These are phyloP conservation scores for Cheilosia scutellata DNA, from an alignment of 2,888 invertebrate species.

Conservation along the genomic window DNA sequence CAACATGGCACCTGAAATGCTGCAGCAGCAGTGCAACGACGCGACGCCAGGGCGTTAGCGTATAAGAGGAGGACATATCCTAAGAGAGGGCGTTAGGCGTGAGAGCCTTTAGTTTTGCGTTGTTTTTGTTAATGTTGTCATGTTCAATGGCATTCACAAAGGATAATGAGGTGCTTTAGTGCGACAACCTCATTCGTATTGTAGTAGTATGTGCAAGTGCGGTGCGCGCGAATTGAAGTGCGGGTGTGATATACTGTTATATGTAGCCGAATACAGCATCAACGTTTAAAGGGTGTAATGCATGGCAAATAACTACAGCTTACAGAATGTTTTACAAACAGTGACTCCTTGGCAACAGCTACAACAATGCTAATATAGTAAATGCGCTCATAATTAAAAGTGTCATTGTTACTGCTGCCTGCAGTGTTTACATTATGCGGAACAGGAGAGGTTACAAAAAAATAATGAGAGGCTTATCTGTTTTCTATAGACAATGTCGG, in stretches of 20 bases:
- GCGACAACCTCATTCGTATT: constrained; percentile 70
- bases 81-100: constrained; percentile 6
- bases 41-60: neutral
- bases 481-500: neutral
- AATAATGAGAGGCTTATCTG: neutral
- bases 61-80: neutral
- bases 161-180: constrained; percentile 75
- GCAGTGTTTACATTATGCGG: neutral
- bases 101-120: constrained; percentile 33
- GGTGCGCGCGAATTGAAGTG: constrained; percentile 31
- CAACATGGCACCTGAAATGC: constrained; percentile 69
- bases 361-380: constrained; percentile 66
- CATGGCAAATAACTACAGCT: constrained; percentile 63
- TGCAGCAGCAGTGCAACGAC: neutral
- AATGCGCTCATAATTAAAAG: constrained; percentile 64
- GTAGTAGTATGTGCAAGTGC: constrained; percentile 28
- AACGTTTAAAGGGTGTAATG: constrained; percentile 64
- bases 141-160: constrained; percentile 74
- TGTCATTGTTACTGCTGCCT: constrained; percentile 38
- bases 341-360: constrained; percentile 62
- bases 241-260: neutral
- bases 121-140: constrained; percentile 65
- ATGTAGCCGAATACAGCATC: constrained; percentile 34
- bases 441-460: neutral
- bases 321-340: constrained; percentile 64